Evolutionary conservation across 1,140 invertebrate species (phyloP).

Genomic region (Radopholus similis): DNA sequence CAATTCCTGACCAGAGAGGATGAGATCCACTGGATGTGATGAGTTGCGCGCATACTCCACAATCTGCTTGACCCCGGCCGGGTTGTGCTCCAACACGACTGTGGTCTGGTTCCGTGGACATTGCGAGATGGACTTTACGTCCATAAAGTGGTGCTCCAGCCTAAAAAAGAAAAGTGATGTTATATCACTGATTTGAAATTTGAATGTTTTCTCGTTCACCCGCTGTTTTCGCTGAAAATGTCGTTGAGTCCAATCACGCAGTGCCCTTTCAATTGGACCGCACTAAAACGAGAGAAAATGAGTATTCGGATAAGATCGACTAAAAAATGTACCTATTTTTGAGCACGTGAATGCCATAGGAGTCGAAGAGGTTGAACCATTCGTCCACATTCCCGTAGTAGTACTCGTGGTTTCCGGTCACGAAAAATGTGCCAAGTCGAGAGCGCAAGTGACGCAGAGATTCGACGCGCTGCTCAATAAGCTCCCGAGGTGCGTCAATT

Average conservation of each 20-base stretch:
- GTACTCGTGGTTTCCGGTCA: constrained; percentile 48
- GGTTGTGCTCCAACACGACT: constrained; percentile 45
- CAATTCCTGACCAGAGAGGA: constrained; percentile 24
- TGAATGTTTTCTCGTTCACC: constrained; percentile 5
- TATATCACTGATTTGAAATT: not conserved
- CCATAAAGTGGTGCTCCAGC: constrained; percentile 36
- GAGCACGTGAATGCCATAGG: constrained; percentile 41
- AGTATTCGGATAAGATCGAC: constrained; percentile 6
- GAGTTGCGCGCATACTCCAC: constrained; percentile 14
- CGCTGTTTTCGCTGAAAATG: constrained; percentile 40
- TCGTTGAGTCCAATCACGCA: constrained; percentile 44
- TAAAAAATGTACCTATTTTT: constrained; percentile 32
- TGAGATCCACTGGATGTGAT: constrained; percentile 32
- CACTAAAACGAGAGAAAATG: constrained; percentile 20
- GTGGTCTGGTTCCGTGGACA: constrained; percentile 29
- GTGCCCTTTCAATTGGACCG: constrained; percentile 21
- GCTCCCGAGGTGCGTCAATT: constrained; percentile 33
- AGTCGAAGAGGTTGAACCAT: constrained; percentile 36
- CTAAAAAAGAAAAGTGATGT: constrained; percentile 15
- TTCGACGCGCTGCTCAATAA: constrained; percentile 41
- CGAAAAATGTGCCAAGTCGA: constrained; percentile 38
- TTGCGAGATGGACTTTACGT: constrained; percentile 18
- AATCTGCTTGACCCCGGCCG: constrained; percentile 35
- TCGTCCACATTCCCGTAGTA: constrained; percentile 44
- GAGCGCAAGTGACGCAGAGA: constrained; percentile 30